Evolutionary conservation across 2,888 invertebrate species (phyloP), one percentile per base, ranked within the genome.

Genomic region (Platycheirus albimanus): DNA sequence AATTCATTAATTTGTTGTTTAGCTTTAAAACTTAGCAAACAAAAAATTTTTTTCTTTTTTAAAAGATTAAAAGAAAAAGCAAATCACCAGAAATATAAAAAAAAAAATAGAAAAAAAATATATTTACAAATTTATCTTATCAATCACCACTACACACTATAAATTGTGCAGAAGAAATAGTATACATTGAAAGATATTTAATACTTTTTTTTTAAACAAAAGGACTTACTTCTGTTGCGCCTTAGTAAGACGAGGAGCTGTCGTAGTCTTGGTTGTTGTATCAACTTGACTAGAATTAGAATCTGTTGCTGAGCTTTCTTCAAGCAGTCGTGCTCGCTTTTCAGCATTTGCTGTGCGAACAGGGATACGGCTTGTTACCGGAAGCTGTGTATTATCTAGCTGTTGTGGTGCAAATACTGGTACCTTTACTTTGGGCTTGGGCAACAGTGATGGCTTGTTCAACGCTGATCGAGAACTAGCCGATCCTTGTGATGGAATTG

Each of bases 341-440:
- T 91, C 90, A 58, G 89, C 89, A 67, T 90, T 90, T 36, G 89
- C 87, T 28, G 90, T 89, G 77, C 91, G 90, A 72, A 91, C 87
- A 30, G 91, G 91, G 85, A 91, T 91, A 67, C 90, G 90, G 86
- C 90, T 91, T 71, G 87, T 79, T 11, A 87, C 80, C 47, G 87
- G 58, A 43, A 84, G 38, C 67, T 77, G 49, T 51, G 86, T 72
- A n/a, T 76, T 67, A 8, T 36, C 49, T n/a, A 72, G 45, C 24
- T 64, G 64, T 7, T 28, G 67, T 36, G 56, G 64, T 56, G 63
- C 67, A 72, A 67, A 85, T 70, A 87, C 88, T 63, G 90, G 88
- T 49, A 84, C 47, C 61, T 80, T 84, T 33, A 90, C 88, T 88
- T 90, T 90, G 86, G 90, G 90, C 86, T 90, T 90, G 54, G 90